A percentile compares a stretch with the other conserved stretches of the same genome.
These are phyloP conservation scores for Branchipolynoe longqiensis DNA, from an alignment of 2,888 invertebrate species.

Conservation along the genomic window DNA sequence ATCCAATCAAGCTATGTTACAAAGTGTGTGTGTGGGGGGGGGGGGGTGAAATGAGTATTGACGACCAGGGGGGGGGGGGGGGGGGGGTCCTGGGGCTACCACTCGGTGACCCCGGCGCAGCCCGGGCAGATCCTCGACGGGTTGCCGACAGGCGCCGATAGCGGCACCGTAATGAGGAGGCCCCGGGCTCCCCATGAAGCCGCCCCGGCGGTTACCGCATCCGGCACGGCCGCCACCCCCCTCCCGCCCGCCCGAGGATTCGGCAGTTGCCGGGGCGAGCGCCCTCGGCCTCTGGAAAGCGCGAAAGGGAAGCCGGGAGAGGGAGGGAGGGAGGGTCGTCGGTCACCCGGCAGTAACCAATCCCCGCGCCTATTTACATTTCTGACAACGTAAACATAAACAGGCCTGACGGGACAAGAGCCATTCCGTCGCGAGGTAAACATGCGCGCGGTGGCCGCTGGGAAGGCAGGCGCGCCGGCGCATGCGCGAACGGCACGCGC, in stretches of 20 bases:
- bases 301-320: no score
- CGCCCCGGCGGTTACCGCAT: no score
- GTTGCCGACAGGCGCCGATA: no score
- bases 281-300: no score
- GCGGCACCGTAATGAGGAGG: no score
- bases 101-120: not conserved
- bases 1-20: no score
- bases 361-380: conserved; percentile 25
- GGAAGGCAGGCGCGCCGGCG: conserved; percentile 9
- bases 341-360: conserved; percentile 25
- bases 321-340: not conserved
- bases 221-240: no score
- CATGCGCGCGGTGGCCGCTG: not conserved
- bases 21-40: no score
- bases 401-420: conserved; percentile 25
- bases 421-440: conserved; percentile 13
- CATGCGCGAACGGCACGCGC: conserved; percentile 41
- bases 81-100: not conserved
- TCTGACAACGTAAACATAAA: conserved; percentile 48
- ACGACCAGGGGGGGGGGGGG: not conserved
- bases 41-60: not conserved
- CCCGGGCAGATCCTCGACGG: no score
- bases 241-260: no score
- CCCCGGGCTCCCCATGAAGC: no score
- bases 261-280: no score